phyloP scores from a whole-genome alignment of 1,140 invertebrate genomes.

The Drosophila baimaii region DNA sequence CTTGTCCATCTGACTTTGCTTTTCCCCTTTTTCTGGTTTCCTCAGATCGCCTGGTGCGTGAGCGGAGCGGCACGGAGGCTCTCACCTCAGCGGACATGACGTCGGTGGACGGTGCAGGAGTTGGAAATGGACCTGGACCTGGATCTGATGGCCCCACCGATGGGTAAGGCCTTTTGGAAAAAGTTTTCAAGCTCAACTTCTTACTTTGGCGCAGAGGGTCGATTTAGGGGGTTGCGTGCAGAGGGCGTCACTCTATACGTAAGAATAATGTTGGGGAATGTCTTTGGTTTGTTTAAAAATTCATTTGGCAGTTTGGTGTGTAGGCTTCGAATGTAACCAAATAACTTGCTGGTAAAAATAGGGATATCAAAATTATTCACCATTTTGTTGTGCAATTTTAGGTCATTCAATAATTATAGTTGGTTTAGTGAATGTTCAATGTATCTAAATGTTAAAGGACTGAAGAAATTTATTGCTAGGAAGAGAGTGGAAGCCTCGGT shows the following conservation, averaged over 20 bases:
- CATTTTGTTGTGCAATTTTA: too few species aligned
- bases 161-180: slow-evolving; percentile 64
- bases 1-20: slow-evolving; percentile 11
- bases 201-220: slow-evolving; percentile 5
- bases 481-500: too few species aligned
- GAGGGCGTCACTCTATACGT: not conserved
- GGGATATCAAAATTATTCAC: not conserved
- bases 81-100: slow-evolving; percentile 83
- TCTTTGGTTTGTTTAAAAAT: not conserved
- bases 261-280: not conserved
- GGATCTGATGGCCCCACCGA: slow-evolving; percentile 55
- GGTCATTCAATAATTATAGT: too few species aligned
- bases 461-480: too few species aligned
- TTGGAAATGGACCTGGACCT: slow-evolving; percentile 11
- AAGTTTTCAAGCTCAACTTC: slow-evolving; percentile 52
- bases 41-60: slow-evolving; percentile 79
- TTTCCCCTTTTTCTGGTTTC: not conserved
- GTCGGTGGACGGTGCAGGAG: slow-evolving; percentile 43
- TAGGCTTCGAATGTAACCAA: not conserved
- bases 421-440: too few species aligned
- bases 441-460: too few species aligned
- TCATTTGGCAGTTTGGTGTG: not conserved
- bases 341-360: not conserved
- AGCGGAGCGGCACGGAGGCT: slow-evolving; percentile 77
- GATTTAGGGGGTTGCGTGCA: slow-evolving; percentile 3